Evolutionary conservation across 2,113 vertebrate genomes (phyloP).

Genomic region (Ctenodactylus gundi): DNA sequence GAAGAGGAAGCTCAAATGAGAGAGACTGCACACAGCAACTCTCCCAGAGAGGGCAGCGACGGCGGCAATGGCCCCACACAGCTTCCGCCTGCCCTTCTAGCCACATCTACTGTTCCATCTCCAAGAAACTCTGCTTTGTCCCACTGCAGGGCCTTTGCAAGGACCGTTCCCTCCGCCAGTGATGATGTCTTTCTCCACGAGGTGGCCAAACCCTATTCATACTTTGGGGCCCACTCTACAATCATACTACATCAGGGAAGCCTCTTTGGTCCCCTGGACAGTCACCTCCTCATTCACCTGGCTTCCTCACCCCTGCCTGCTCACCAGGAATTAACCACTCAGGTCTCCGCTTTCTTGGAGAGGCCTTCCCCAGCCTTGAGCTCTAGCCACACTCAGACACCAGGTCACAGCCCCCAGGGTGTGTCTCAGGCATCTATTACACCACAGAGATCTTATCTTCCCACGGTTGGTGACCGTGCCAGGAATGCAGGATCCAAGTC

Average conservation of each 20-base stretch:
- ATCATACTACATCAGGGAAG: background rate
- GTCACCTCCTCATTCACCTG: background rate
- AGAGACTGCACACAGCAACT: background rate
- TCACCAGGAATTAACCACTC: background rate
- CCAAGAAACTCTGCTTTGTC: background rate
- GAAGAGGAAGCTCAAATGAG: slow-evolving; percentile 27
- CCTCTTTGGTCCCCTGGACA: background rate
- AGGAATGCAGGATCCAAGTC: background rate
- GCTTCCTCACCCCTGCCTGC: background rate
- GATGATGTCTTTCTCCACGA: background rate
- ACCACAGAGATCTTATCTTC: background rate
- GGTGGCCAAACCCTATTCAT: background rate
- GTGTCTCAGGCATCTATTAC: fast-evolving
- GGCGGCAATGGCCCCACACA: fast-evolving
- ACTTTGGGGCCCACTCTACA: background rate
- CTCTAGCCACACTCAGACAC: background rate
- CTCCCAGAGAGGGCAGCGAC: background rate
- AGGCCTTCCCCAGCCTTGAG: background rate
- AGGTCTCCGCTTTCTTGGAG: background rate
- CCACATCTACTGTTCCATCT: background rate
- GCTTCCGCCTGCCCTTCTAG: fast-evolving
- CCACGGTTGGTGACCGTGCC: fast-evolving
- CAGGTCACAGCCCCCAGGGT: fast-evolving
- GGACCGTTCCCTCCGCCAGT: background rate
- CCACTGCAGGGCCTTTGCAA: background rate